phyloP scores from a whole-genome alignment of 2,797 vertebrate species.

The Cichlasoma orientale region DNA sequence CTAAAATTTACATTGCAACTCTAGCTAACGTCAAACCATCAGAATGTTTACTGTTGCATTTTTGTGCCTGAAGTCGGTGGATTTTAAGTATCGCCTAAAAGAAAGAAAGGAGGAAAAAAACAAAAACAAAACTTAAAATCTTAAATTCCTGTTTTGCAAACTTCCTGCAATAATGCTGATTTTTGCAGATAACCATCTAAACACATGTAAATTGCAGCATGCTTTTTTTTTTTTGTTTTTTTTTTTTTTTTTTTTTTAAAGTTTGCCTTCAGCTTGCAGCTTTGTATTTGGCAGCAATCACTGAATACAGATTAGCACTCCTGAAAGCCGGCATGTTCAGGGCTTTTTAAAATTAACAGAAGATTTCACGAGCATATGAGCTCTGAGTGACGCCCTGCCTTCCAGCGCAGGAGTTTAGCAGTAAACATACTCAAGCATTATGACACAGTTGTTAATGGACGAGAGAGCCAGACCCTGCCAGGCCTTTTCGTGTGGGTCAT shows the following conservation, averaged over 20 bases:
- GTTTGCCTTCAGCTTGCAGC: constrained; percentile 1
- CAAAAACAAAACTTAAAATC: background rate
- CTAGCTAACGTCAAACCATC: too few species aligned
- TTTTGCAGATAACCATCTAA: constrained; percentile 8
- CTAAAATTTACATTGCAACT: background rate
- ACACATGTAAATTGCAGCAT: background rate
- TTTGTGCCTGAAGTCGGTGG: background rate
- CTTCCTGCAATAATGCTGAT: background rate
- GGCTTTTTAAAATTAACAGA: constrained; percentile 11
- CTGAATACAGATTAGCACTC: constrained; percentile 22
- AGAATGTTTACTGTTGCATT: background rate
- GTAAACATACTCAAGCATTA: background rate
- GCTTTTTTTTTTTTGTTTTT: background rate
- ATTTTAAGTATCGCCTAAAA: background rate
- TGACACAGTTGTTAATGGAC: constrained; percentile 31
- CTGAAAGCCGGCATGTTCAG: constrained; percentile 6
- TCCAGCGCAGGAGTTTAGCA: background rate
- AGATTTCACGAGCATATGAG: constrained; percentile 5
- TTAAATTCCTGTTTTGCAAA: background rate
- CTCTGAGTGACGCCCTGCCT: background rate
- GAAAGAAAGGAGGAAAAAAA: background rate
- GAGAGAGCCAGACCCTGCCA: constrained; percentile 5
- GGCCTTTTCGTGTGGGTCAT: constrained; percentile 44
- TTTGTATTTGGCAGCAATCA: constrained; percentile 25
- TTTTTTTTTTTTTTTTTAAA: background rate